phyloP scores from a whole-genome alignment of 2,888 invertebrate species.

The Molanna angustata region DNA sequence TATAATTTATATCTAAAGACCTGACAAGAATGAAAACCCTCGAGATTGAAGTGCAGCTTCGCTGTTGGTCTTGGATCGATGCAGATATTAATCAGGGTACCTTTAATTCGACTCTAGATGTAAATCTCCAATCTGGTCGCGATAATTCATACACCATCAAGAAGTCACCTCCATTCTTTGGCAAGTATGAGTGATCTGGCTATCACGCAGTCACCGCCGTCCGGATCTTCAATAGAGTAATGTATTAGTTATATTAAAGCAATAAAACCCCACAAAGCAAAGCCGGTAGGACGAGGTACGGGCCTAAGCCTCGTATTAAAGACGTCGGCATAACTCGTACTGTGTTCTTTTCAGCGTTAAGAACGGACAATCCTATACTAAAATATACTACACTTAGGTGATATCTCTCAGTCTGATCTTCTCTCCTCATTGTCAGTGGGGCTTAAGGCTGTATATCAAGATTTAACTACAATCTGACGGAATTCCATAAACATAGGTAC shows the following conservation, averaged over 20 bases:
- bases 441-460: conserved; percentile 33
- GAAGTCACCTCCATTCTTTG: conserved; percentile 14
- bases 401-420: conserved; percentile 31
- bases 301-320: conserved; percentile 30
- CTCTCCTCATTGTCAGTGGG: conserved; percentile 32
- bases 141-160: conserved; percentile 10
- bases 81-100: conserved; percentile 16
- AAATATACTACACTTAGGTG: conserved; percentile 21
- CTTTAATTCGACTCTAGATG: conserved; percentile 21
- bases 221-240: conserved; percentile 21
- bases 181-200: conserved; percentile 23
- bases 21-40: no score
- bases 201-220: conserved; percentile 4
- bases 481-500: conserved; percentile 23
- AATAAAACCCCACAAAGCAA: conserved; percentile 18
- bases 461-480: conserved; percentile 31
- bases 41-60: neutral
- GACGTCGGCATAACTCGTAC: conserved; percentile 28
- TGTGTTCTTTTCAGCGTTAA: conserved; percentile 21
- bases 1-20: no score
- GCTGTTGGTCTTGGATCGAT: conserved; percentile 16
- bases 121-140: conserved; percentile 12
- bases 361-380: conserved; percentile 13
- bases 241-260: conserved; percentile 23
- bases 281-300: conserved; percentile 9